A percentile compares a stretch with the other conserved stretches of the same genome.
Evolutionary conservation across 2,888 invertebrate species (phyloP).

Genomic region (Pachydiplax longipennis): DNA sequence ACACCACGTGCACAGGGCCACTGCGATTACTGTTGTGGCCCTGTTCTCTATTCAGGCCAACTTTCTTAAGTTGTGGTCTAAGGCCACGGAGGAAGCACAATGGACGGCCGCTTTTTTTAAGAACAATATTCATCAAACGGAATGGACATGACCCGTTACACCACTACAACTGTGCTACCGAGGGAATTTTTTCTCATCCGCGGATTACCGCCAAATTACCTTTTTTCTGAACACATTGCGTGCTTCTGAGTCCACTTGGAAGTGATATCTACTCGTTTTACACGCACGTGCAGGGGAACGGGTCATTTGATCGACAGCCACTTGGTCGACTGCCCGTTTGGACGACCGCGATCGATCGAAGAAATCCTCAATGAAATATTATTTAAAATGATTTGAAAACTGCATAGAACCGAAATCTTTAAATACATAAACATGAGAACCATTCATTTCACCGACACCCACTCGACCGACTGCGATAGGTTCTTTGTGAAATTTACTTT

Average conservation of each 20-base stretch:
- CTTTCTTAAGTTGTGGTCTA: neutral
- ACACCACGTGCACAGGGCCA: neutral
- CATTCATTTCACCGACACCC: too few species aligned
- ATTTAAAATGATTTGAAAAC: too few species aligned
- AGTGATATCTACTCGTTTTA: neutral
- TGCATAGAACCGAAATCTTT: too few species aligned
- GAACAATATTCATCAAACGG: slow-evolving; percentile 41
- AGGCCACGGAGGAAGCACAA: slow-evolving; percentile 19
- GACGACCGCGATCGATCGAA: too few species aligned
- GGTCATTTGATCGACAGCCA: too few species aligned
- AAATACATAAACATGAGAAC: too few species aligned
- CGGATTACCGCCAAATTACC: neutral
- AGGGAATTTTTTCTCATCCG: neutral
- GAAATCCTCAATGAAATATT: too few species aligned
- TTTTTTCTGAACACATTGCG: neutral
- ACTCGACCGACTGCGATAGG: too few species aligned
- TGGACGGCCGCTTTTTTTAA: neutral
- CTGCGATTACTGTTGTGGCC: neutral
- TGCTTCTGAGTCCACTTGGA: neutral
- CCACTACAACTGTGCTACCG: neutral
- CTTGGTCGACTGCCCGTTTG: too few species aligned
- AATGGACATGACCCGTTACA: slow-evolving; percentile 24
- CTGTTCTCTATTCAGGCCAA: slow-evolving; percentile 14
- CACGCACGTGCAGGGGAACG: too few species aligned
- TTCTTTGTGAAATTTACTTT: too few species aligned